Base-by-base conservation (phyloP, 2,888 invertebrate species). In the Leptinotarsa haldemani region DNA sequence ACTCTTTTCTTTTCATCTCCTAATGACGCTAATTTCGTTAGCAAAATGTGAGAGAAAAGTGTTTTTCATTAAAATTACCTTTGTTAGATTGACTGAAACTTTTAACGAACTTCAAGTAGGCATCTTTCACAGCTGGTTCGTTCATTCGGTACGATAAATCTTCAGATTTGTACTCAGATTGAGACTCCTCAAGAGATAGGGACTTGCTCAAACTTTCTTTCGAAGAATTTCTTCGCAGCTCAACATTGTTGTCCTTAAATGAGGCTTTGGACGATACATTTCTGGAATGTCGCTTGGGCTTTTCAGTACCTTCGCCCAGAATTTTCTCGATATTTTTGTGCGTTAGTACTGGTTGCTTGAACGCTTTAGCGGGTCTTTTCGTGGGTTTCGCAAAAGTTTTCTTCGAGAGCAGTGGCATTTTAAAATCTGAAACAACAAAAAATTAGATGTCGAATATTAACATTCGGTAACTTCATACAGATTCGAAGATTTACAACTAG, bases 121-220 rank as follows among this genome's bases (percentile, higher is more conserved):
- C 68, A 18, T 72, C 67, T 65, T 75, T 75, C 4, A 65, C 56
- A 30, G 66, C 69, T 56, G 75, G 71, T 68, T 75, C 72, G 13
- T 73, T 70, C 67, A 69, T 71, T 18, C 71, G 65, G 65, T 40
- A 40, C 52, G 74, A 74, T 61, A 69, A 18, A 71, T 65, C 56
- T 12, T 70, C 63, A 40, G 40, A 64, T 4, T 46, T 50, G 16
- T 50, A 46, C 16, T 56, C 56, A 5, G 58, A 15, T 3, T 53
- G 40, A 1, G 20, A 20, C 47, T 68, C 68, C 16, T 68, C 68
- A 22, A 68, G 58, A 48, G 68, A 56, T 7, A 46, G 16, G 22
- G 56, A 30, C 18, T 56, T 47, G 16, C 65, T 70, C 13, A 65
- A 46, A 20, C 40, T 22, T 46, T 56, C 47, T 46, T 53, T 65